These are phyloP conservation scores for Amphimedon queenslandica DNA, from an alignment of 37 sponge, comb jelly and placozoan genomes.

Conservation along the genomic window DNA sequence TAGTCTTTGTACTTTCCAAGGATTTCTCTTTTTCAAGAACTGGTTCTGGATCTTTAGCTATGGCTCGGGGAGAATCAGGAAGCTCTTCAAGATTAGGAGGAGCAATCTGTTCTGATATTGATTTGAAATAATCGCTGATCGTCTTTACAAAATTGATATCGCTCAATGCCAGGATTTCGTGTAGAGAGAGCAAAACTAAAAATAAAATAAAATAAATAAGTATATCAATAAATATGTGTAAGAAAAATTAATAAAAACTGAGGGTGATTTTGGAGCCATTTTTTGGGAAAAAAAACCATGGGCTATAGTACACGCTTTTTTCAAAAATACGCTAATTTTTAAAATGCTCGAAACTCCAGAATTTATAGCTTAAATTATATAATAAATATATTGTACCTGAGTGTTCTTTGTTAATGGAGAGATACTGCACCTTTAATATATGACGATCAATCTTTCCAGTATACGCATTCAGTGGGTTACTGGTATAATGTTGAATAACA, in stretches of 20 bases:
- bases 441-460: conserved; percentile 36
- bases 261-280: too few species aligned
- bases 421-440: conserved; percentile 15
- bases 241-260: too few species aligned
- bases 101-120: conserved; percentile 10
- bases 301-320: too few species aligned
- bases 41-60: not conserved
- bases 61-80: not conserved
- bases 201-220: too few species aligned
- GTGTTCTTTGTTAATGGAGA: conserved; percentile 28
- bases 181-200: not conserved
- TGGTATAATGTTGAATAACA: conserved; percentile 59
- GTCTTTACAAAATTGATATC: conserved; percentile 50
- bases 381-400: conserved; percentile 11
- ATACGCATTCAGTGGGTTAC: conserved; percentile 49
- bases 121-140: conserved; percentile 31
- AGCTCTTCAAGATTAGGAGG: conserved; percentile 3
- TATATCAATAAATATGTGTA: too few species aligned
- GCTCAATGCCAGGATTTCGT: conserved; percentile 36
- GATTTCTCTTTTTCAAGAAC: not conserved
- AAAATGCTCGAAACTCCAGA: too few species aligned
- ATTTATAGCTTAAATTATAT: not conserved
- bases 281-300: too few species aligned
- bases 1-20: not conserved
- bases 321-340: too few species aligned